phyloP scores from a whole-genome alignment of 2,797 vertebrate species.

The Atherinosoma microstoma region DNA sequence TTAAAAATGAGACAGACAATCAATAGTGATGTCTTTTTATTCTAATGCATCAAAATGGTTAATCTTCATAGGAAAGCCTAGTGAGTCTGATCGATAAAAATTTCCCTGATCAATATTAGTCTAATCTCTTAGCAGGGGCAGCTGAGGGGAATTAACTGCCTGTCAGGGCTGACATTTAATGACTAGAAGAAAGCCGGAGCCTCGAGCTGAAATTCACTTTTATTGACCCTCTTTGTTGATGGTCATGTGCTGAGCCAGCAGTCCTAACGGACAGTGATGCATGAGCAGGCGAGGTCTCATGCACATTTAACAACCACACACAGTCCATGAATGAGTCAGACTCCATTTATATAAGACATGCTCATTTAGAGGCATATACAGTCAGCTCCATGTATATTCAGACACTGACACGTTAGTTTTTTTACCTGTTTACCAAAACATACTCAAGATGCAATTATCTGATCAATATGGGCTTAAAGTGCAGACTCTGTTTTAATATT shows the following conservation, averaged over 20 bases:
- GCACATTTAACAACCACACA: background rate
- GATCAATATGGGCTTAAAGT: too few species aligned
- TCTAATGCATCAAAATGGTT: constrained; percentile 18
- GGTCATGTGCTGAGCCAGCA: constrained; percentile 45
- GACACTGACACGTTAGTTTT: too few species aligned
- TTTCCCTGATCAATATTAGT: constrained; percentile 53
- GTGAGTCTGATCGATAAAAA: constrained; percentile 37
- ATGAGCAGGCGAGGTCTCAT: constrained; percentile 16
- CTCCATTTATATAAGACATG: constrained; percentile 5
- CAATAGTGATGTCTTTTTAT: background rate
- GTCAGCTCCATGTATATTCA: too few species aligned
- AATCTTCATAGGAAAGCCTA: background rate
- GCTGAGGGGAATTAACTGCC: constrained; percentile 17
- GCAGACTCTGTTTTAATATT: too few species aligned
- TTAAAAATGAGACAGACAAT: background rate
- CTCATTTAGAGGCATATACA: constrained; percentile 1
- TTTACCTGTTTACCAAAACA: background rate
- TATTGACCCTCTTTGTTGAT: constrained; percentile 42
- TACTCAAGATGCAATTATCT: too few species aligned
- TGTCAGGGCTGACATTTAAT: constrained; percentile 48
- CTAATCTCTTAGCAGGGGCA: constrained; percentile 43
- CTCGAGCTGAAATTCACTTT: constrained; percentile 42
- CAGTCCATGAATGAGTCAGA: background rate
- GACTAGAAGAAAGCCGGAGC: constrained; percentile 13
- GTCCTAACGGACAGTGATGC: constrained; percentile 28